phyloP scores from a whole-genome alignment of 2,113 vertebrate species.

The Ceyx cyanopectus region DNA sequence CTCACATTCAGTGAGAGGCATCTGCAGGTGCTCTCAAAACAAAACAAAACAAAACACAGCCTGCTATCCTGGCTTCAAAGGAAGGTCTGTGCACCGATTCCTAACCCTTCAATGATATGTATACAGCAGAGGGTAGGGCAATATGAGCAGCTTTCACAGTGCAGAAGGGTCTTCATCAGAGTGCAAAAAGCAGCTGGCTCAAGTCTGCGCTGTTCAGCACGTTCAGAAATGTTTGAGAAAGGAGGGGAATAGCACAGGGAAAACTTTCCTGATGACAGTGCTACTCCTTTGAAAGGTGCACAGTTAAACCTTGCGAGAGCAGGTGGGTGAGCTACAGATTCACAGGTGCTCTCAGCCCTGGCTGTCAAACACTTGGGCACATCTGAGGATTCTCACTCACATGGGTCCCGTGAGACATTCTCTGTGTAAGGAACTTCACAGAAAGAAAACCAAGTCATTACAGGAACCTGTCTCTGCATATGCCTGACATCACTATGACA shows the following conservation, averaged over 20 bases:
- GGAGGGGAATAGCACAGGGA: background rate
- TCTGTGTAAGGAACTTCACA: background rate
- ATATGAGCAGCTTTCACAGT: background rate
- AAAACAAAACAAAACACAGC: background rate
- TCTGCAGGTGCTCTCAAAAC: background rate
- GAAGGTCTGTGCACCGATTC: background rate
- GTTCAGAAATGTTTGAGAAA: background rate
- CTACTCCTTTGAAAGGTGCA: background rate
- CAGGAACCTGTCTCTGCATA: rapidly evolving
- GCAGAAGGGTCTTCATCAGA: background rate
- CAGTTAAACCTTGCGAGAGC: background rate
- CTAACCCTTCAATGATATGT: background rate
- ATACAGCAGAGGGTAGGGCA: background rate
- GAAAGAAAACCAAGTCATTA: background rate
- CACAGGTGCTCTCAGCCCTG: background rate
- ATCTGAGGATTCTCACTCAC: background rate
- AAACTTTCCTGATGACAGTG: background rate
- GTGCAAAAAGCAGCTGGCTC: background rate
- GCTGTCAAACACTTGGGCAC: background rate
- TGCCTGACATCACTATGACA: background rate
- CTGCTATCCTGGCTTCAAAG: background rate
- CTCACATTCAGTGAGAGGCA: background rate
- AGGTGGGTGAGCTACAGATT: background rate
- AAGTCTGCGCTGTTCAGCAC: background rate
- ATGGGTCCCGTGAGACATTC: background rate